Base-by-base conservation (phyloP, 1,140 invertebrate species). In the Dendroctonus valens region DNA sequence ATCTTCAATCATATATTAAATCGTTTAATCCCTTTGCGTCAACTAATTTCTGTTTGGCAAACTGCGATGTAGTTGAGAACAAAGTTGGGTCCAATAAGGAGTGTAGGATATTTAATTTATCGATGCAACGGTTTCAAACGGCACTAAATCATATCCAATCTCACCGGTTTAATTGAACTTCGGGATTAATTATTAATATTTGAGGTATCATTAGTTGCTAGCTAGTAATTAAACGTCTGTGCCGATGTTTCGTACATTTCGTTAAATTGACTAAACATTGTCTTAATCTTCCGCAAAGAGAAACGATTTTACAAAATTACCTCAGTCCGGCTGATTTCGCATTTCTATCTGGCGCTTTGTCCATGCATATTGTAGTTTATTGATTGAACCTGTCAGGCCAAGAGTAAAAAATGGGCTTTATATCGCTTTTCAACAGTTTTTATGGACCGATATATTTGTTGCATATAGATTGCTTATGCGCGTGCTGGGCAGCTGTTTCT, bases 121-220 rank as follows among this genome's bases (percentile, higher is more conserved):
- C 52, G 61, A 52, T 64, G 52, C 52, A 46, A 72, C 74, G 73
- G 73, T 75, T 74, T 75, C 74, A 68, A 72, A 75, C 69, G 73
- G 74, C 74, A 74, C 71, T 75, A 74, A 74, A 63, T 73, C 67
- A 55, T 58, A 59, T 58, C 46, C 54, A 59, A 46, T 68, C 44
- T 61, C 53, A 57, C 59, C 48, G 59, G 49, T 40, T 61, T 50
- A 58, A 41, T 58, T 40, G 14, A 58, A 50, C 38, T 65, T 49
- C 51, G 53, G 42, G 42, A 59, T 59, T 59, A 59, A 66, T 59
- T 59, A 46, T 66, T 59, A 55, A 60, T 26, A 26, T 26, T 26
- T 26, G 26, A 26, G 26, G 26, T 26, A 26, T 26, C 26, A 26
- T 26, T 26, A 26, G 26, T 26, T 26, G 26, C 26, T 26, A 26